A percentile compares a stretch with the other conserved stretches of the same genome.
These are phyloP conservation scores for Lasaia peninsularis DNA, from an alignment of 1,140 invertebrate genomes.

Conservation along the genomic window DNA sequence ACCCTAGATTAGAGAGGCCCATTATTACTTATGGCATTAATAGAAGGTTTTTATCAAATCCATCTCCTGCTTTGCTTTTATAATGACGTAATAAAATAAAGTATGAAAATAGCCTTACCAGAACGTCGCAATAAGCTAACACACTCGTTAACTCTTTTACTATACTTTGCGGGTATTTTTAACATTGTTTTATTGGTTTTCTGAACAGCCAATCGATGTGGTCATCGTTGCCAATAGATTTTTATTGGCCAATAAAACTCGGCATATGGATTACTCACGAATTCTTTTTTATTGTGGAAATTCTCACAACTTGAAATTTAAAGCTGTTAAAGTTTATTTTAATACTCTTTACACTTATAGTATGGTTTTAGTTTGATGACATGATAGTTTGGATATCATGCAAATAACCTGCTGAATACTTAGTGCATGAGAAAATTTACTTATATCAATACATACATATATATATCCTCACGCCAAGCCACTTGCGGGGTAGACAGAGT, in stretches of 20 bases:
- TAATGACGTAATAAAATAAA: neutral
- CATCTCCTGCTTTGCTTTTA: no score
- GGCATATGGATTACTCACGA: neutral
- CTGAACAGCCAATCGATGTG: conserved; percentile 5
- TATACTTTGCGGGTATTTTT: conserved; percentile 9
- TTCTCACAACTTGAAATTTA: neutral
- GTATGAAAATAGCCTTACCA: neutral
- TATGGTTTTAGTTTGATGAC: no score
- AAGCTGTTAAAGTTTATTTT: neutral
- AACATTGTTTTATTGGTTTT: conserved; percentile 6
- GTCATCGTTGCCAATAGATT: conserved; percentile 1
- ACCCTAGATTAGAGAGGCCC: no score
- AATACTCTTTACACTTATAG: neutral
- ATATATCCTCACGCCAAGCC: no score
- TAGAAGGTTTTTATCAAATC: no score
- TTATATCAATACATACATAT: no score
- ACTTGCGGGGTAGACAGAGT: no score
- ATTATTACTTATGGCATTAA: no score
- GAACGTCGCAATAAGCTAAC: neutral
- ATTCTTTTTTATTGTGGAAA: conserved; percentile 3
- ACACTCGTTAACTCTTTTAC: neutral
- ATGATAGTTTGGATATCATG: no score
- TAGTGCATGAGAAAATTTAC: no score
- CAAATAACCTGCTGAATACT: no score
- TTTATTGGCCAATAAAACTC: conserved; percentile 3